phyloP scores from a whole-genome alignment of 1,140 invertebrate species.

The Listronotus oregonensis region DNA sequence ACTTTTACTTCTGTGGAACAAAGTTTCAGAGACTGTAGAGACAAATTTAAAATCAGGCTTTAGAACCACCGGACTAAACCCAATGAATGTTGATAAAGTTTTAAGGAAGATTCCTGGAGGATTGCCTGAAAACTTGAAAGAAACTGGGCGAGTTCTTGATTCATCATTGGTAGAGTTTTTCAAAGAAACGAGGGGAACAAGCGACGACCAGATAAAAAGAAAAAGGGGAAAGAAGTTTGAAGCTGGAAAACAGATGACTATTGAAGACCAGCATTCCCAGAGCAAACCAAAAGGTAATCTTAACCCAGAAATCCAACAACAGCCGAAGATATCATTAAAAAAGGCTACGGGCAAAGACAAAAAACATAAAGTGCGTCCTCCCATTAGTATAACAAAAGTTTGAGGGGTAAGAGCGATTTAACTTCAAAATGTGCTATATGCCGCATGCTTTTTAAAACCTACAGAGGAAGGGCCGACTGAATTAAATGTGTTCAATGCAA shows the following conservation, averaged over 20 bases:
- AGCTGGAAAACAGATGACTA: conserved; percentile 26
- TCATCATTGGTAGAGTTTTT: conserved; percentile 19
- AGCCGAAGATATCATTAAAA: conserved; percentile 19
- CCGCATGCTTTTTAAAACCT: too few relatives aligned
- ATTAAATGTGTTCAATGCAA: too few relatives aligned
- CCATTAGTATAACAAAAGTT: conserved; percentile 3
- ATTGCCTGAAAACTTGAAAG: conserved; percentile 16
- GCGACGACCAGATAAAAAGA: conserved; percentile 7
- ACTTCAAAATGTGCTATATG: neutral
- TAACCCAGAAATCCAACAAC: neutral
- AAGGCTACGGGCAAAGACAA: neutral
- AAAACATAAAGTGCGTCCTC: conserved; percentile 4
- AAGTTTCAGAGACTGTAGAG: conserved; percentile 4
- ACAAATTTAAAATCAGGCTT: too few relatives aligned
- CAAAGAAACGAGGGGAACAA: conserved; percentile 19
- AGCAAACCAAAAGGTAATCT: conserved; percentile 7
- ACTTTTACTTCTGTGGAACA: conserved; percentile 8
- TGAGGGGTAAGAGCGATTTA: neutral
- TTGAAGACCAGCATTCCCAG: conserved; percentile 7
- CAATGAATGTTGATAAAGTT: conserved; percentile 4
- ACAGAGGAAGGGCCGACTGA: too few relatives aligned
- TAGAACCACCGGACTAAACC: neutral
- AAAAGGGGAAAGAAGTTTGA: conserved; percentile 21
- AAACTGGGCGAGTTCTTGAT: conserved; percentile 15
- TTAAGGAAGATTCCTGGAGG: conserved; percentile 20